These are phyloP conservation scores for Agapostemon virescens DNA, from an alignment of 2,888 invertebrate species.

Conservation along the genomic window DNA sequence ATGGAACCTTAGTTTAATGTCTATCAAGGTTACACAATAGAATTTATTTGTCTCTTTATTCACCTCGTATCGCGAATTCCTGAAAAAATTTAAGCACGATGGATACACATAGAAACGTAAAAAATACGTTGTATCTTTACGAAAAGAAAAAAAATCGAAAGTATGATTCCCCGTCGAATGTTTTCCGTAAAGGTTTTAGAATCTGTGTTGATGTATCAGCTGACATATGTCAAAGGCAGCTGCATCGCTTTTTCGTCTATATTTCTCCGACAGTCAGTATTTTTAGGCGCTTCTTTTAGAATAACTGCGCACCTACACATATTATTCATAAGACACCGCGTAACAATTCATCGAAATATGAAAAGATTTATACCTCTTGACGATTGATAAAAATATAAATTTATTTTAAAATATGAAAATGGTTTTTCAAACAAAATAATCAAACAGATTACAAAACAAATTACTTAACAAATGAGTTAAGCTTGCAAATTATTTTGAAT, in stretches of 20 bases:
- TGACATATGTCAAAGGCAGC: constrained; percentile 58
- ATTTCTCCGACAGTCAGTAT: neutral
- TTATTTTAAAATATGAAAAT: neutral
- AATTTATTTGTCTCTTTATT: neutral
- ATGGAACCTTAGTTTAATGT: neutral
- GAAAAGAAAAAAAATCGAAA: neutral
- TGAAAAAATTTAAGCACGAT: neutral
- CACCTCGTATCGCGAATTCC: neutral
- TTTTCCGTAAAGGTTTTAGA: constrained; percentile 25
- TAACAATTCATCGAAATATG: neutral
- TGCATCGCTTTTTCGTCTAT: neutral
- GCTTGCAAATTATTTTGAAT: neutral
- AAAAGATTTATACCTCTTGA: neutral
- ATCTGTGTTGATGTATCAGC: constrained; percentile 45
- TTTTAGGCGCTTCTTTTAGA: constrained; percentile 12
- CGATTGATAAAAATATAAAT: neutral
- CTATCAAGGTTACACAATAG: neutral
- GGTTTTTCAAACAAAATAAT: neutral
- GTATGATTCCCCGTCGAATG: constrained; percentile 6
- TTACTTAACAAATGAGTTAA: neutral
- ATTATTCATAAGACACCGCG: neutral
- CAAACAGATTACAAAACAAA: neutral
- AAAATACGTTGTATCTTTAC: neutral
- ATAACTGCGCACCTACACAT: neutral
- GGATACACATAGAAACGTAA: neutral